Evolutionary conservation across 64 coral and sea anemone genomes (phyloP).

Genomic region (Catalaphyllia jardinei): DNA sequence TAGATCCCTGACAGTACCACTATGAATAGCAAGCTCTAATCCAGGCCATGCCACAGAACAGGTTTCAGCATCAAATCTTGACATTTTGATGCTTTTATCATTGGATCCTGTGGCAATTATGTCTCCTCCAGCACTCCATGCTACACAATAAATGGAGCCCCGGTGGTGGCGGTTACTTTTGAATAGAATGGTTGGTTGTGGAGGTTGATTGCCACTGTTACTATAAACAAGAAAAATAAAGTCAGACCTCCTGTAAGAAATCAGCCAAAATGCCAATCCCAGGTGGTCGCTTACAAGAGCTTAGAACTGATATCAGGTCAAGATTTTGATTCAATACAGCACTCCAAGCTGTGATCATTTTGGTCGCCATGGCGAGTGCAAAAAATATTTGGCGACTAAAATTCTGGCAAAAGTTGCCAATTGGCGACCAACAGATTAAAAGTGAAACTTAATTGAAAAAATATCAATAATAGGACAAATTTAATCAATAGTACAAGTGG

Average conservation of each 20-base stretch:
- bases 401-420: too few species aligned
- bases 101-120: slow-evolving; percentile 96
- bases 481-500: too few species aligned
- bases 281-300: too few species aligned
- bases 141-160: slow-evolving; percentile 96
- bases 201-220: slow-evolving; percentile 33
- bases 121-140: slow-evolving; percentile 79
- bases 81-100: slow-evolving; percentile 92
- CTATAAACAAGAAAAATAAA: slow-evolving; percentile 26
- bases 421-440: too few species aligned
- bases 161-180: slow-evolving; percentile 85
- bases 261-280: neutral
- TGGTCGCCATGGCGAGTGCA: too few species aligned
- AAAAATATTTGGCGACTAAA: too few species aligned
- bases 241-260: neutral
- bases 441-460: too few species aligned
- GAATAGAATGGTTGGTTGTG: slow-evolving; percentile 82
- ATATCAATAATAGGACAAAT: too few species aligned
- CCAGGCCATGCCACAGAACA: slow-evolving; percentile 72
- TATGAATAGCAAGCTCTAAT: slow-evolving; percentile 84
- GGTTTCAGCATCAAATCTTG: slow-evolving; percentile 82
- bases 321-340: too few species aligned
- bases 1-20: slow-evolving; percentile 89
- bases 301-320: too few species aligned
- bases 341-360: too few species aligned